Base-by-base conservation (phyloP, 64 coral and sea anemone genomes). In the Montipora foliosa region DNA sequence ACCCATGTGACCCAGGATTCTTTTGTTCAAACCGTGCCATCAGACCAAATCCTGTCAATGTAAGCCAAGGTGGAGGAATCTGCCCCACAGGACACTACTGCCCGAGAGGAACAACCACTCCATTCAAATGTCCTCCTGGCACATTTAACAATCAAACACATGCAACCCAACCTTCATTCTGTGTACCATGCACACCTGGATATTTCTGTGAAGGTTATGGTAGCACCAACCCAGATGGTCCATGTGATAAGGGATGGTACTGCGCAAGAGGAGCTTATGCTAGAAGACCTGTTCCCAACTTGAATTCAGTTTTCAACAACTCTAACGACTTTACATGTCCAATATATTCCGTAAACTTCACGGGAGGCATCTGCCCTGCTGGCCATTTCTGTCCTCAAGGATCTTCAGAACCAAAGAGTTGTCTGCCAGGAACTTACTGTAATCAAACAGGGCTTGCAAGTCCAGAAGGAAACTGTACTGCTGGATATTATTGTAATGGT, bases 81-180 rank as follows among this genome's bases (percentile, higher is more conserved):
- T 99, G 98, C 87, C 98, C 98, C n/a, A 76, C 45, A 8, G 98
- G 98, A 49, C 92, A 90, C 82, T 99, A 96, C 61, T 99, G 98
- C 25, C 92, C 92, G 4, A 24, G 48, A 69, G 85, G 81, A 21
- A 96, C 95, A 55, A 96, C 98, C 47, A 96, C 98, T 14, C 95
- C 98, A 29, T 96, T 94, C 21, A 99, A 99, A 85, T 99, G 98
- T 87, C 95, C 98, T 2, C 98, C 98, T 17, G 98, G 98, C 79
- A 95, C 98, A 76, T 99, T 94, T 45, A 96, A 94, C 79, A 96
- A 99, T 46, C 88, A 94, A 67, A 96, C 92, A 6, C 75, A 75
- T 70, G 92, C 89, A 81, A 76, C 93, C 9, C 45, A 87, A 21
- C 48, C 95, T 5, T 91, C 89, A 16, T 89, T 96, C 51, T 99